These are phyloP conservation scores for Bos indicus DNA, from an alignment of 2,113 vertebrate species.

Conservation along the genomic window DNA sequence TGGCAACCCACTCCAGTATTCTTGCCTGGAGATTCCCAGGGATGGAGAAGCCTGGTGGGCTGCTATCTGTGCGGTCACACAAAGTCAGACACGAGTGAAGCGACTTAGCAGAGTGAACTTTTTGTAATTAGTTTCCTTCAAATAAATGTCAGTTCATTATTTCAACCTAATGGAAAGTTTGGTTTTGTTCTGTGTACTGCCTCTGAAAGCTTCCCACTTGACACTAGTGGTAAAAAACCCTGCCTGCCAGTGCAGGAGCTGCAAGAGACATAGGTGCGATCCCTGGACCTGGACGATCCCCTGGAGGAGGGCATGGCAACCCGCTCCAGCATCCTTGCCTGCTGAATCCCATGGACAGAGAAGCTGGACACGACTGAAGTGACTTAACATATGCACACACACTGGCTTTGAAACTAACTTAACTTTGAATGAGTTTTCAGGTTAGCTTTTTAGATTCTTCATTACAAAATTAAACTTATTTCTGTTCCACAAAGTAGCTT, in stretches of 20 bases:
- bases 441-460: neutral
- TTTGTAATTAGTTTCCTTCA: neutral
- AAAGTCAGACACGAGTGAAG: too few relatives aligned
- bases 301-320: neutral
- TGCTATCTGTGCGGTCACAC: too few relatives aligned
- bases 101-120: neutral
- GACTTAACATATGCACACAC: too few relatives aligned
- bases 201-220: neutral
- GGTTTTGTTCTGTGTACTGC: neutral
- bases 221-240: neutral
- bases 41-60: too few relatives aligned
- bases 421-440: neutral
- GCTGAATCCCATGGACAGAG: too few relatives aligned
- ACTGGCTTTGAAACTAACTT: neutral
- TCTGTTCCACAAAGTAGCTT: neutral
- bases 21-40: too few relatives aligned
- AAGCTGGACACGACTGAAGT: too few relatives aligned
- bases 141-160: neutral
- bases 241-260: neutral
- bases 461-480: neutral
- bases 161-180: neutral
- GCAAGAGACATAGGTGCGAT: neutral
- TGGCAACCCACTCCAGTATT: too few relatives aligned
- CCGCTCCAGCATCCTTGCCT: too few relatives aligned
- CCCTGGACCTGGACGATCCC: neutral